A percentile compares a stretch with the other conserved stretches of the same genome.
Conservation (phyloP, 1,140 invertebrate species). For the Drosophila tsacasi region DNA sequence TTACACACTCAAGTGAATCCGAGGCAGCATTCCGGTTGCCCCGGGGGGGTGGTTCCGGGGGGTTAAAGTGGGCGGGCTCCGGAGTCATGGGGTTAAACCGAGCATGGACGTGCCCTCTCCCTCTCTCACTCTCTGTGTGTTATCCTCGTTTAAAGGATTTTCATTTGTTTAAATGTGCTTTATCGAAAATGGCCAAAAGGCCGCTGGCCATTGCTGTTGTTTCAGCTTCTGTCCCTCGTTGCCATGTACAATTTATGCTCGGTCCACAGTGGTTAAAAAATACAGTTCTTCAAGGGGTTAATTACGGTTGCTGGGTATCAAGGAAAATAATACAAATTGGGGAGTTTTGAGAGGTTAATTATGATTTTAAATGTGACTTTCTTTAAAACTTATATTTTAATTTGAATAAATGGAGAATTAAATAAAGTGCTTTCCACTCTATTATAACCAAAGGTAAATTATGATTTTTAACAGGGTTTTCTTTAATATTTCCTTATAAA, state of each 20-base stretch:
- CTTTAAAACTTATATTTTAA: background rate
- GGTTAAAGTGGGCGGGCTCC: slow-evolving; percentile 5
- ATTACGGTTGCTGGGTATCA: background rate
- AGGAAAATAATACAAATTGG: background rate
- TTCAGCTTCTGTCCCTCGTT: slow-evolving; percentile 34
- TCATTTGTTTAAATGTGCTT: slow-evolving; percentile 83
- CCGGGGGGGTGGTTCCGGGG: slow-evolving; percentile 12
- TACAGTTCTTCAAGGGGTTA: background rate
- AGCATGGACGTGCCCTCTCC: slow-evolving; percentile 44
- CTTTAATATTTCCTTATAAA: too few species aligned
- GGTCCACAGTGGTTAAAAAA: slow-evolving; percentile 38
- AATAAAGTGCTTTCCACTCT: background rate
- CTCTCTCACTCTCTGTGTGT: slow-evolving; percentile 30
- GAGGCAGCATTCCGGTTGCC: slow-evolving; percentile 14
- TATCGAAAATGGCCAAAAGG: slow-evolving; percentile 80
- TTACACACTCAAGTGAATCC: slow-evolving; percentile 81
- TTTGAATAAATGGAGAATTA: background rate
- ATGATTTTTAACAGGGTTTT: too few species aligned
- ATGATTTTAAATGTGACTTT: background rate
- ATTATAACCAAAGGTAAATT: background rate
- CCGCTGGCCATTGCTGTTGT: slow-evolving; percentile 32
- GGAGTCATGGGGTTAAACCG: slow-evolving; percentile 65
- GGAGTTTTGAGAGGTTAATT: background rate
- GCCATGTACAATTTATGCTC: slow-evolving; percentile 45
- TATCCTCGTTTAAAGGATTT: slow-evolving; percentile 82